phyloP scores from a whole-genome alignment of 2,888 invertebrate genomes.

The Nudaria mundana region DNA sequence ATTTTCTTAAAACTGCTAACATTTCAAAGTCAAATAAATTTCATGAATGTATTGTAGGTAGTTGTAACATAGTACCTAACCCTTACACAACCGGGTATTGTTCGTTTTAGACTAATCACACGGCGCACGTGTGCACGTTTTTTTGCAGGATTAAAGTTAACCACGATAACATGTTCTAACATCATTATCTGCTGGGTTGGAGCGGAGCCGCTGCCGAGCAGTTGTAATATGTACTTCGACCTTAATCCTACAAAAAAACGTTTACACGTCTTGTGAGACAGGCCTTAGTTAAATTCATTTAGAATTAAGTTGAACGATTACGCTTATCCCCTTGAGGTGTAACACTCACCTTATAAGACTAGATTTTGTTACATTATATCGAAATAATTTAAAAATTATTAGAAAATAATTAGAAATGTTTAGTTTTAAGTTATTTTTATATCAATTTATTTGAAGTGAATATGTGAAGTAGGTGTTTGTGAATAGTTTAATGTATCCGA shows the following conservation, averaged over 20 bases:
- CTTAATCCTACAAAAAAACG: too few relatives aligned
- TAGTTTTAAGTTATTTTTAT: conserved; percentile 73
- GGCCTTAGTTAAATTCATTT: conserved; percentile 49
- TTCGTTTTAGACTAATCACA: too few relatives aligned
- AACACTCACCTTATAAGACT: conserved; percentile 69
- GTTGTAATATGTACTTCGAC: too few relatives aligned
- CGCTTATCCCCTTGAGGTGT: conserved; percentile 70
- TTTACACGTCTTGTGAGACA: too few relatives aligned
- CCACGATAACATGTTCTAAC: too few relatives aligned
- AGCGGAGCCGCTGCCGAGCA: too few relatives aligned
- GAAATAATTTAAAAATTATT: conserved; percentile 63
- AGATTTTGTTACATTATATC: conserved; percentile 63
- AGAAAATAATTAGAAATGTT: conserved; percentile 42
- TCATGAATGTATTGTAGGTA: conserved; percentile 24
- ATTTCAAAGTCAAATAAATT: neutral
- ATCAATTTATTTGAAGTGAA: conserved; percentile 71
- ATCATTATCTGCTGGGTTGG: too few relatives aligned
- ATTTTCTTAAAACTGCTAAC: neutral
- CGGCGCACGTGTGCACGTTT: too few relatives aligned
- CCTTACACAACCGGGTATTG: conserved; percentile 45
- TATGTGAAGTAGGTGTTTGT: conserved; percentile 53
- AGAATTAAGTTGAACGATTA: conserved; percentile 74
- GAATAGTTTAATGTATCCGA: conserved; percentile 57
- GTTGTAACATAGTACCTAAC: conserved; percentile 31
- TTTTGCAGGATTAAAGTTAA: too few relatives aligned